Conservation (phyloP, 2,113 vertebrate genomes). For the Cottus gobio region DNA sequence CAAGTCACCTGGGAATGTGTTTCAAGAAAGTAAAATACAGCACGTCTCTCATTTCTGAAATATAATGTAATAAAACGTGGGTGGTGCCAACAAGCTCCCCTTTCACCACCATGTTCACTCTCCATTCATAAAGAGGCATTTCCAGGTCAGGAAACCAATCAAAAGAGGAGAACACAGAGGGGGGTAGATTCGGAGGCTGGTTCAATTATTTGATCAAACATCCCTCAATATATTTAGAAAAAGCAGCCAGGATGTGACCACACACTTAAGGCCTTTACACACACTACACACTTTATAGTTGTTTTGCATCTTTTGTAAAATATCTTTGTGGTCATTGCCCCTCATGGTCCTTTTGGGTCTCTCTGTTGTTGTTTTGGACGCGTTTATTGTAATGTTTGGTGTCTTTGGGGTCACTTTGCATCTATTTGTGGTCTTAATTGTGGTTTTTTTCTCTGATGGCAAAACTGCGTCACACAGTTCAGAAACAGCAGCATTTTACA, state of each 20-base stretch:
- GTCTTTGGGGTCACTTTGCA: too few relatives aligned
- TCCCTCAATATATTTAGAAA: not conserved
- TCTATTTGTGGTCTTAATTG: too few relatives aligned
- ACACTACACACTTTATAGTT: not conserved
- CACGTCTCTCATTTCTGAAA: constrained; percentile 4
- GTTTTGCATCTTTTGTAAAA: not conserved
- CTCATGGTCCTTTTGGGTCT: not conserved
- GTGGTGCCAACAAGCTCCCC: not conserved
- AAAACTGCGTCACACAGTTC: not conserved
- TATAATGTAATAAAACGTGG: not conserved
- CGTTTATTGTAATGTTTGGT: too few relatives aligned
- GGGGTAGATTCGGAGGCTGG: not conserved
- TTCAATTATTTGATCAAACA: not conserved
- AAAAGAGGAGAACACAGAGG: not conserved
- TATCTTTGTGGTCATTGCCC: not conserved
- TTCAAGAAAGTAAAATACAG: not conserved
- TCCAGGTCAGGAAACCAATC: not conserved
- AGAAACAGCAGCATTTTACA: not conserved
- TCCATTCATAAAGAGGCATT: not conserved
- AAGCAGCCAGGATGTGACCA: not conserved
- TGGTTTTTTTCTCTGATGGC: not conserved
- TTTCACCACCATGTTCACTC: not conserved
- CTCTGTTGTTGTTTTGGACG: too few relatives aligned
- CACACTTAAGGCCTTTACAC: not conserved
- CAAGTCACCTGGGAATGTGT: constrained; percentile 19